Base-by-base conservation (phyloP, 2,113 vertebrate species). In the Porphyrio hochstetteri region DNA sequence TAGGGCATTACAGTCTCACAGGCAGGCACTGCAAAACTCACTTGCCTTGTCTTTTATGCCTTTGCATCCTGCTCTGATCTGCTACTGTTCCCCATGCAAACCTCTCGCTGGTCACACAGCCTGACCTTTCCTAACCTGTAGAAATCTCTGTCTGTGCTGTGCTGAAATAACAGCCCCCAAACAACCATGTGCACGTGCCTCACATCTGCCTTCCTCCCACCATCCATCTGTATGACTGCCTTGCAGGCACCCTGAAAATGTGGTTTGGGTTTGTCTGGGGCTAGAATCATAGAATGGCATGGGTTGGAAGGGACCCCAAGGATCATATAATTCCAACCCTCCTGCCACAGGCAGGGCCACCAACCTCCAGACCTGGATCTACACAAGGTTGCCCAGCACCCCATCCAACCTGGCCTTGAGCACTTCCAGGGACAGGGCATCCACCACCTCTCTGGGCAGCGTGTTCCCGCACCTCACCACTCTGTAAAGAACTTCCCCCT, bases 91-190 rank as follows among this genome's bases (percentile, higher is more conserved):
- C 29, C 27, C 71, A 31, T 1, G 8, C 17, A 61, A 75, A 91
- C 36, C 65, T n/a, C 3, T 24, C 5, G 1, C 16, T 71, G 95
- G 98, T 98, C 94, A 98, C 98, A 25, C 98, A 99, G 88, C 98
- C 98, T 0, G 97, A 98, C 95, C 98, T 98, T 57, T 99, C 98
- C 23, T 98, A 31, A 9, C 12, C 69, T 48, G 50, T 13, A 80
- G 55, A 82, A 82, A 92, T 72, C 28, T 48, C 67, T 76, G 68
- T 15, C 35, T 69, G 17, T 25, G 24, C 20, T 56, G 38, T 21
- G 82, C 15, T 72, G 61, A 92, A 88, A 46, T 52, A 82, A 72
- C 29, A 90, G 18, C 15, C 25, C 14, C 70, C 3, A 1, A 50
- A 68, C 18, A 38, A 65, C 38, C 29, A 20, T 1, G 3, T 1